Base-by-base conservation (phyloP, 2,113 vertebrate species). In the Anseranas semipalmata region DNA sequence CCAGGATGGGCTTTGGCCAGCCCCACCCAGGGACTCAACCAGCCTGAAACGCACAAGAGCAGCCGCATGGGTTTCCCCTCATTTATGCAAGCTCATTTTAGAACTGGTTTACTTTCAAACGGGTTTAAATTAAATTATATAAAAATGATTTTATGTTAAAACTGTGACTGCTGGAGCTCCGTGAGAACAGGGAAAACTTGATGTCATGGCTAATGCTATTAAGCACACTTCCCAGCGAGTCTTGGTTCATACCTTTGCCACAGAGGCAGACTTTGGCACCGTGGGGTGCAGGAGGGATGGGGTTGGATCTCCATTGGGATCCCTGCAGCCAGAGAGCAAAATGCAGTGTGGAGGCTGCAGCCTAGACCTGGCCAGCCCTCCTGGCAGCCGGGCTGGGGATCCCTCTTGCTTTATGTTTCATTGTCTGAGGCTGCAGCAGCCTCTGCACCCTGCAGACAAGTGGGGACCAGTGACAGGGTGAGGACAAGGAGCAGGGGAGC, bases 71-170 rank as follows among this genome's bases (percentile, higher is more conserved):
- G 15, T 73, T 70, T 80, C 75, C 65, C 79, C 50, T 86, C 67
- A 1, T 86, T 95, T 72, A 12, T n/a, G 75, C 52, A 39, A 93
- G 39, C 50, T 71, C 6, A 8, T 30, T 80, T 71, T 35, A 56
- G 83, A 91, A 20, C 82, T 95, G 96, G 37, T 93, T 84, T 86
- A 84, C 84, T 89, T 97, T 96, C 95, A 56, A 95, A 81, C 60
- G 1, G 10, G 7, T 74, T 63, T 59, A 95, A 93, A 90, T 94
- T 90, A 16, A 93, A 90, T 95, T 94, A 90, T 60, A 89, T 39
- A 39, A 78, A 95, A 95, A 91, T 84, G 10, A 92, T 95, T 92
- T 96, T 84, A 12, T 78, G 92, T 95, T 92, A 55, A 90, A 85
- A 55, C 76, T 77, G 85, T 20, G 68, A 46, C 52, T 41, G 75